These are phyloP conservation scores for Drosophila kuntzei DNA, from an alignment of 2,888 invertebrate genomes.

Conservation along the genomic window DNA sequence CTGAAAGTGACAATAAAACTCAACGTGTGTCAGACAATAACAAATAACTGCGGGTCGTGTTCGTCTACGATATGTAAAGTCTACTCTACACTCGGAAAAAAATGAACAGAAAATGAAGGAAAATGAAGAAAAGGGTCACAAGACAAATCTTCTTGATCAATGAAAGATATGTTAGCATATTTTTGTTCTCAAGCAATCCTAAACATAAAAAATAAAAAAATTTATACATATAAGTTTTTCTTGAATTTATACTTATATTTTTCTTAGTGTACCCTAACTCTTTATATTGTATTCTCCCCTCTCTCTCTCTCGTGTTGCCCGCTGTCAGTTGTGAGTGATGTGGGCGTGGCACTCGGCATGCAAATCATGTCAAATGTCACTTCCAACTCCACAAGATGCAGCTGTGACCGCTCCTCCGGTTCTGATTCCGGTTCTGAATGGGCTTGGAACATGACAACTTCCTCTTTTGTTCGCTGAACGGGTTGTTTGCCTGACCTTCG, in stretches of 20 bases:
- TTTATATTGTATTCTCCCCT: conserved; percentile 10
- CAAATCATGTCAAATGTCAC: conserved; percentile 81
- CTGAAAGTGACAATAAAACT: conserved; percentile 79
- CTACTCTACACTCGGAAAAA: conserved; percentile 3
- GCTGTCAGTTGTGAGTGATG: conserved; percentile 62
- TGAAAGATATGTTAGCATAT: no score
- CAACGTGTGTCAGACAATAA: conserved; percentile 61
- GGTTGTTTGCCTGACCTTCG: conserved; percentile 65
- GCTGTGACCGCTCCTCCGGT: conserved; percentile 53
- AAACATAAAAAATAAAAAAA: no score
- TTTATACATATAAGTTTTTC: no score
- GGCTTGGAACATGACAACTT: conserved; percentile 40
- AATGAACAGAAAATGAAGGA: no score
- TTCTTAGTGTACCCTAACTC: conserved; percentile 19
- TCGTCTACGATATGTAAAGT: conserved; percentile 2
- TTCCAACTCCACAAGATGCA: conserved; percentile 57
- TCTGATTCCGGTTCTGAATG: conserved; percentile 29
- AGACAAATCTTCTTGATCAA: no score
- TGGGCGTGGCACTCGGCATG: conserved; percentile 80
- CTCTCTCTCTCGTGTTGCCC: not conserved
- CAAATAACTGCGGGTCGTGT: conserved; percentile 28
- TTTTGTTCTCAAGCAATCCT: not conserved
- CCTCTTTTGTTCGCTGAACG: conserved; percentile 55
- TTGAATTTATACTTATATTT: not conserved
- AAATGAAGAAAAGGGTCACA: no score